Base-by-base conservation (phyloP, 2,888 invertebrate genomes). In the Omphaloscelis lunosa region DNA sequence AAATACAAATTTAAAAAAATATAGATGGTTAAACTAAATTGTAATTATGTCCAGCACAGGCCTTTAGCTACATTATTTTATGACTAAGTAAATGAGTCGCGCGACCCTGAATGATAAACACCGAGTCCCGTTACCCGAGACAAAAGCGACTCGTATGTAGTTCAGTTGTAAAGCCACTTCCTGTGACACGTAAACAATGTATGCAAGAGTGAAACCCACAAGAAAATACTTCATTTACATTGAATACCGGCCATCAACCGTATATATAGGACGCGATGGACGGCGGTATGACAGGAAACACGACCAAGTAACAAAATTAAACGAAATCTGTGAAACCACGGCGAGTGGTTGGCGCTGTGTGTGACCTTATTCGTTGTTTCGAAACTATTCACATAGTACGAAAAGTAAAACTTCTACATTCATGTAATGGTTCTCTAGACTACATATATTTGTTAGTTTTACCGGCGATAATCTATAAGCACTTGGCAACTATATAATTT, bases 201-300 rank as follows among this genome's bases (percentile, higher is more conserved):
- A 91, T 92, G 90, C 90, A 91, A 84, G 83, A 79, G 85, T 75
- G 84, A 85, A 85, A 86, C 85, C 88, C 91, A 89, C 90, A 91
- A 92, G 91, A 91, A 91, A 92, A 91, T 90, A 80, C 86, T 85
- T 90, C 82, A 94, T 94, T 95, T 94, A 91, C 94, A 94, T 95
- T 93, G 93, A 94, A 94, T 94, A 89, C 80, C 80, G 80, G 82
- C 89, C 91, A 86, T 87, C 75, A 69, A 61, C 59, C 58, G 61
- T 71, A 79, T 80, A 79, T 80, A 74, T 83, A 81, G 88, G 81
- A 45, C 80, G 82, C 79, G 76, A 81, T 89, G 77, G 75, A 83
- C 80, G 73, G 81, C 88, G 76, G 69, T 72, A 70, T 74, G 72
- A 87, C 90, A 90, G 85, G 89, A 87, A 89, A 89, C 68, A 88